phyloP scores from a whole-genome alignment of 2,797 vertebrate genomes.

The Channa striata region DNA sequence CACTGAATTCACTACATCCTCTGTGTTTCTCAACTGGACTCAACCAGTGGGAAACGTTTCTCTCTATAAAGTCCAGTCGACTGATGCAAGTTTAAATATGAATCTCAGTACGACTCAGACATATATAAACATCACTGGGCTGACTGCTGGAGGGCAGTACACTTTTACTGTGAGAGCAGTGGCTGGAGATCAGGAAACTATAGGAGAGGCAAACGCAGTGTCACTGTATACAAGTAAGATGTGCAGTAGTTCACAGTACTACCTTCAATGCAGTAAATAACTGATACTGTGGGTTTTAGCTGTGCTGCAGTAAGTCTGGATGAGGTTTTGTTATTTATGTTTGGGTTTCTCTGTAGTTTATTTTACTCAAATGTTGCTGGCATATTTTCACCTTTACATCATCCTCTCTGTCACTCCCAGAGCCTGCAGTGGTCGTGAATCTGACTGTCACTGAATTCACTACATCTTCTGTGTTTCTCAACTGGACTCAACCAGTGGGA shows the following conservation, averaged over 20 bases:
- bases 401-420: slow-evolving; percentile 21
- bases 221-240: slow-evolving; percentile 39
- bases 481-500: slow-evolving; percentile 41
- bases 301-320: too few species aligned
- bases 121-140: slow-evolving; percentile 12
- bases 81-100: background rate
- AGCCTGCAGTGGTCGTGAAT: slow-evolving; percentile 34
- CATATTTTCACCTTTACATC: background rate
- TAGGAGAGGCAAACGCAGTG: background rate
- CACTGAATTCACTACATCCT: slow-evolving; percentile 31
- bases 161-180: slow-evolving; percentile 21
- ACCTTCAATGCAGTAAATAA: too few species aligned
- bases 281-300: too few species aligned
- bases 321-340: too few species aligned
- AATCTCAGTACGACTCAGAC: too few species aligned
- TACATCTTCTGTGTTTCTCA: slow-evolving; percentile 48
- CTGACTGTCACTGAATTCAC: slow-evolving; percentile 9
- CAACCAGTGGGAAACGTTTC: slow-evolving; percentile 6
- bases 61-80: slow-evolving; percentile 43
- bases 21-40: slow-evolving; percentile 55
- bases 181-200: background rate
- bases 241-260: too few species aligned
- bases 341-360: too few species aligned
- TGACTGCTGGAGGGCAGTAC: slow-evolving; percentile 34
- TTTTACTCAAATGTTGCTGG: background rate